Evolutionary conservation across 2,797 vertebrate species (phyloP).

Genomic region (Galaxias olidus): DNA sequence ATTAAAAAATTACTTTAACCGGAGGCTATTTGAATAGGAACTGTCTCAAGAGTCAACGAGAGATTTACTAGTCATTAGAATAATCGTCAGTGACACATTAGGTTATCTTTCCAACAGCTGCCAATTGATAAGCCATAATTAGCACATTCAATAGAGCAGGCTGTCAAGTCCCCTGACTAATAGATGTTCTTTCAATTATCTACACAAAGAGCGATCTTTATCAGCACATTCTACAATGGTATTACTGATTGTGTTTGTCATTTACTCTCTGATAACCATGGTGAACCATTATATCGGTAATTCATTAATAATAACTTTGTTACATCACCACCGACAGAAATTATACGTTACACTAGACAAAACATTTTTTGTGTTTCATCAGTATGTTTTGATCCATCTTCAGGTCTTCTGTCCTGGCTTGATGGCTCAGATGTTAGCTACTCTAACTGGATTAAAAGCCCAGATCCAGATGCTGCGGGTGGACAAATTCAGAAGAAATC

Average conservation of each 20-base stretch:
- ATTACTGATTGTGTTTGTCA: no score
- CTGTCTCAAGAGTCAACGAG: no score
- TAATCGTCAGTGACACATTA: constrained; percentile 9
- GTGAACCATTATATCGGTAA: no score
- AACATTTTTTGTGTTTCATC: neutral
- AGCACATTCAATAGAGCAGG: constrained; percentile 18
- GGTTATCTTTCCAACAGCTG: constrained; percentile 54
- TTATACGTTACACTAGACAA: no score
- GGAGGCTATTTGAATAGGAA: no score
- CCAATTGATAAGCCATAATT: constrained; percentile 27
- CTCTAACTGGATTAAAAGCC: constrained; percentile 78
- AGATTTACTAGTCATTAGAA: no score
- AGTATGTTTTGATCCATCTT: no score
- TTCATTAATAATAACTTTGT: no score
- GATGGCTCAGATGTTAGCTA: constrained; percentile 87
- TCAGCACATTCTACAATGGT: no score
- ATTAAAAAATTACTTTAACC: no score
- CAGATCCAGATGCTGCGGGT: constrained; percentile 66
- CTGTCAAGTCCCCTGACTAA: constrained; percentile 54
- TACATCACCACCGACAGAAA: no score
- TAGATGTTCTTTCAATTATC: constrained; percentile 36
- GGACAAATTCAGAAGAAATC: constrained; percentile 79
- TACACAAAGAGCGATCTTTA: constrained; percentile 33
- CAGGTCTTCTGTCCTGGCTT: constrained; percentile 85
- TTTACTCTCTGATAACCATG: no score